Percentiles rank a stretch among this genome's conserved stretches.
Evolutionary conservation across 2,888 invertebrate genomes (phyloP).

Genomic region (Sinotaia quadrata): DNA sequence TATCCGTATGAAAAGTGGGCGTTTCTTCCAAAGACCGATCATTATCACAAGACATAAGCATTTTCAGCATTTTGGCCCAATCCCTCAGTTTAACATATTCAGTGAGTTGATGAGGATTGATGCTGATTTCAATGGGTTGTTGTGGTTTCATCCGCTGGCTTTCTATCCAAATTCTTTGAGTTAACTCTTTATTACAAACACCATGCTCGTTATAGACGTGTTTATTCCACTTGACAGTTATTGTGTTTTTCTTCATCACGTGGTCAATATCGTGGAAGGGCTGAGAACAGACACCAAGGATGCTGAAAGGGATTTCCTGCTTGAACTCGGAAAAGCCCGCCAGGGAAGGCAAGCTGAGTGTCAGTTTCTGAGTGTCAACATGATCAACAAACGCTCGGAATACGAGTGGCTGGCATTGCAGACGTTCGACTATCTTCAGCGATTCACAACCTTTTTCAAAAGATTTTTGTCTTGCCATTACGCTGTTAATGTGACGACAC

Average conservation of each 20-base stretch:
- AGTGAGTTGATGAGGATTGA: slow-evolving; percentile 13
- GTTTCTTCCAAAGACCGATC: not conserved
- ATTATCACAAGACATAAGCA: not conserved
- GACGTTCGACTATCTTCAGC: slow-evolving; percentile 36
- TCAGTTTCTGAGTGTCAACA: slow-evolving; percentile 40
- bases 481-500: slow-evolving; percentile 44
- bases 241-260: slow-evolving; percentile 26
- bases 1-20: not conserved
- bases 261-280: slow-evolving; percentile 36
- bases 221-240: slow-evolving; percentile 44
- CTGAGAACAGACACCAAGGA: slow-evolving; percentile 41
- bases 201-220: slow-evolving; percentile 35
- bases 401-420: slow-evolving; percentile 37
- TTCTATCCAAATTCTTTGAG: not conserved
- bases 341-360: slow-evolving; percentile 41
- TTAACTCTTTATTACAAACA: not conserved
- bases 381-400: slow-evolving; percentile 40
- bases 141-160: not conserved
- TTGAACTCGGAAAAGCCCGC: slow-evolving; percentile 32
- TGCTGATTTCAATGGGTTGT: not conserved
- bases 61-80: slow-evolving; percentile 25
- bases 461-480: slow-evolving; percentile 40
- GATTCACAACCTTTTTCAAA: slow-evolving; percentile 43
- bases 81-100: not conserved
- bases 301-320: slow-evolving; percentile 41